Evolutionary conservation across 2,888 invertebrate species (phyloP), one percentile per base, ranked within the genome.

Genomic region (Danaus chrysippus): DNA sequence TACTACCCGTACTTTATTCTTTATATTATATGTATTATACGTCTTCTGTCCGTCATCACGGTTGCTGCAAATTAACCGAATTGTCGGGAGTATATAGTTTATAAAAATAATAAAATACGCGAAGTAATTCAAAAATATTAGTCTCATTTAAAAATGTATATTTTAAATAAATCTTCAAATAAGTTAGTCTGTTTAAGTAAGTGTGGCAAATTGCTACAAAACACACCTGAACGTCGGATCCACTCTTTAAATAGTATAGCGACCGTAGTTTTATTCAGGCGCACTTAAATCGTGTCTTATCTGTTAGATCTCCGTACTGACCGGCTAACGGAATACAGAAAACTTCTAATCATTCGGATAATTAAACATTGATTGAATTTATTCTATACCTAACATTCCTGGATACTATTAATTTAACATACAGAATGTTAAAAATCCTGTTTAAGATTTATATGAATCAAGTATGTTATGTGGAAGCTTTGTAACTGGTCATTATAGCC

Each of bases 261-360:
- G 49, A 10, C 17, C 11, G 9, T 49, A 17, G 49, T 49, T 55
- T 42, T 44, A 44, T 46, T 41, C 44, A 23, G 13, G 10, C 9
- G 43, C n/a, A 43, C 23, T 44, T 23, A 56, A 44, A 23, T 46
- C 13, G 11, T 57, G 23, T 57, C 46, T 12, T 13, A 57, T 34
- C 57, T 57, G 46, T 41, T 34, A 23, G 46, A 10, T 46, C 49
- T 49, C 15, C n/a, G 9, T 44, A 17, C 23, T 46, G 44, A 56
- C 23, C 56, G 44, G 43, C 56, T 56, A 56, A 56, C 44, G 56
- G 44, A 44, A 19, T 44, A 11, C 49, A 56, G 43, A 44, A 56
- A 56, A 44, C 44, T 44, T 44, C 44, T 44, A 56, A 42, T 56
- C 56, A n/a, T 43, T 43, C 56, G 19, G 15, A 46, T 57, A 57